Percentiles rank a stretch among this genome's conserved stretches.
These are phyloP conservation scores for Threskiornis aethiopicus DNA, from an alignment of 2,797 vertebrate species.

Conservation along the genomic window DNA sequence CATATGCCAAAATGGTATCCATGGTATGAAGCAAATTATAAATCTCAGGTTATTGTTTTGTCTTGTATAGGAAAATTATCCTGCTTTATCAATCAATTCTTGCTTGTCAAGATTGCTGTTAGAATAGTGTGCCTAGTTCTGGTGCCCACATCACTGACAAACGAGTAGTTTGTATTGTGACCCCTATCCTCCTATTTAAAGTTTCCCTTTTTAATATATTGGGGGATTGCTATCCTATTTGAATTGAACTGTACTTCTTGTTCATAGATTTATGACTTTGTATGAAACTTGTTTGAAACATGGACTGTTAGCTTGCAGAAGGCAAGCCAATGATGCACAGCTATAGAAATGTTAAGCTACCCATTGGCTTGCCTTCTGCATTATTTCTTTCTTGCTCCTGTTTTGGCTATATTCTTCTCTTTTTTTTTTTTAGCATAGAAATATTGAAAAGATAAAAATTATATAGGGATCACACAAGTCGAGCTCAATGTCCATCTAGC, in stretches of 20 bases:
- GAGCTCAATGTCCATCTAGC: not conserved
- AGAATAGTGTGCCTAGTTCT: not conserved
- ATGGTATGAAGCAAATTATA: not conserved
- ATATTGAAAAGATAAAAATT: not conserved
- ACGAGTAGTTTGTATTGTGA: not conserved
- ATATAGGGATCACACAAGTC: rapidly evolving
- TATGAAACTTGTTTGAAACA: not conserved
- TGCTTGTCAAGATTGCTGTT: not conserved
- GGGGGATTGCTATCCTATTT: not conserved
- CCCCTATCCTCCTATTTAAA: not conserved
- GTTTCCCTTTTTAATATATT: not conserved
- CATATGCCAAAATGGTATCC: not conserved
- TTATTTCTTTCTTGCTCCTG: not conserved
- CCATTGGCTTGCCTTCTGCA: not conserved
- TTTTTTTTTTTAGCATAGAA: not conserved
- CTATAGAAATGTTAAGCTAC: not conserved
- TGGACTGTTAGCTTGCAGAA: not conserved
- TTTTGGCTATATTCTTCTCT: not conserved
- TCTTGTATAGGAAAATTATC: not conserved
- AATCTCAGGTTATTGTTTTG: not conserved
- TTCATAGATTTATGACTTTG: not conserved
- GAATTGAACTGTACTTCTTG: not conserved
- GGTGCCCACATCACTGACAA: not conserved
- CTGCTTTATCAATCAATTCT: not conserved
- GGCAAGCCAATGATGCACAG: not conserved